Evolutionary conservation across 1,140 invertebrate species (phyloP).

Genomic region (Epicauta chinensis): DNA sequence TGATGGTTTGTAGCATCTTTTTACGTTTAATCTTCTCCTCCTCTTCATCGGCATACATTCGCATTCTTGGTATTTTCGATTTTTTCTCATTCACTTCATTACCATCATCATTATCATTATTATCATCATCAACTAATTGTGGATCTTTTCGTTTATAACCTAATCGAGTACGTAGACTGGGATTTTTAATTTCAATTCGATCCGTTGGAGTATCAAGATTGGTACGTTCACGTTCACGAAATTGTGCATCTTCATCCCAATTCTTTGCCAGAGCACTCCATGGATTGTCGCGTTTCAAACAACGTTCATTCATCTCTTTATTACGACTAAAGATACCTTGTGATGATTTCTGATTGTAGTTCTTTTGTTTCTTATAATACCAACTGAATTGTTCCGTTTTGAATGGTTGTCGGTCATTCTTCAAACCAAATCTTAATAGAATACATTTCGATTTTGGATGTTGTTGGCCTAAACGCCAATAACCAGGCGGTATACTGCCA

Average conservation of each 20-base stretch:
- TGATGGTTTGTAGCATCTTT: slow-evolving; percentile 33
- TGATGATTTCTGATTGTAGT: slow-evolving; percentile 47
- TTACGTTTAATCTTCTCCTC: slow-evolving; percentile 55
- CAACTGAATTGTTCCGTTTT: slow-evolving; percentile 56
- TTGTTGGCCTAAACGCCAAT: slow-evolving; percentile 65
- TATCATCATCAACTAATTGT: background rate
- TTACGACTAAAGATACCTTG: slow-evolving; percentile 44
- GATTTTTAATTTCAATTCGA: slow-evolving; percentile 23
- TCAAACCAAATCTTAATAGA: slow-evolving; percentile 67
- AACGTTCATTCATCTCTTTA: slow-evolving; percentile 39
- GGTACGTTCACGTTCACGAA: slow-evolving; percentile 28
- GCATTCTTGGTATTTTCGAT: slow-evolving; percentile 64
- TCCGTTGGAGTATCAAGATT: slow-evolving; percentile 9
- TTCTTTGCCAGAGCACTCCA: slow-evolving; percentile 63
- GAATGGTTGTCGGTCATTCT: slow-evolving; percentile 54
- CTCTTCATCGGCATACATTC: slow-evolving; percentile 85
- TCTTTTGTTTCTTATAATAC: slow-evolving; percentile 56
- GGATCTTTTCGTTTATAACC: slow-evolving; percentile 33
- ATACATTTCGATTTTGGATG: slow-evolving; percentile 59
- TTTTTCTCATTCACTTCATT: slow-evolving; percentile 49
- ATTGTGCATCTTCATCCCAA: slow-evolving; percentile 58
- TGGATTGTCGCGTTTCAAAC: slow-evolving; percentile 54
- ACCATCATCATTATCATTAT: too few species aligned
- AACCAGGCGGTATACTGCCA: slow-evolving; percentile 58
- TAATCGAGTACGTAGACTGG: slow-evolving; percentile 44